These are phyloP conservation scores for Microcebus murinus DNA, from an alignment of 2,113 vertebrate genomes.

Conservation along the genomic window DNA sequence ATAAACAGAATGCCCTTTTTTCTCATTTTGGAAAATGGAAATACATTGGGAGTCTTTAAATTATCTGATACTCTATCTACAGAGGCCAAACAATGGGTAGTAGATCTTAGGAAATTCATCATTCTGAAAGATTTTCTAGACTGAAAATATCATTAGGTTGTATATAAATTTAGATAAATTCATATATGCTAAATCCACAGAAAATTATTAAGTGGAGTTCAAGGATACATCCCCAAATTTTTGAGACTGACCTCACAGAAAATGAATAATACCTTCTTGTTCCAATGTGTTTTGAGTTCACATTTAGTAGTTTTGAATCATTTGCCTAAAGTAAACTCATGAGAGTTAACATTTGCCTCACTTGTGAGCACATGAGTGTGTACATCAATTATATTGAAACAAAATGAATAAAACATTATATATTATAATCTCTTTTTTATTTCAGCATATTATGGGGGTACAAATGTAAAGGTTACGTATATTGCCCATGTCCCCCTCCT, in stretches of 20 bases:
- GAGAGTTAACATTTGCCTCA: background rate
- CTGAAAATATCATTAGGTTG: background rate
- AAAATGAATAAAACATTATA: background rate
- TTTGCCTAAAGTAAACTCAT: background rate
- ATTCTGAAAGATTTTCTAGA: background rate
- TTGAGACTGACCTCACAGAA: background rate
- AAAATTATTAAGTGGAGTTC: background rate
- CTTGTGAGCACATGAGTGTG: background rate
- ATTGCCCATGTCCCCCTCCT: too few species aligned
- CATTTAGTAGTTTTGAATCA: background rate
- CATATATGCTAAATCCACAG: background rate
- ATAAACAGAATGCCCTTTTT: background rate
- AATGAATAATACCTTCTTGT: background rate
- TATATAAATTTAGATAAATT: background rate
- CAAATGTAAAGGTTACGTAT: too few species aligned
- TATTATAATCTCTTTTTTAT: background rate
- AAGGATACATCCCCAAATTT: background rate
- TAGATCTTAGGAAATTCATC: background rate
- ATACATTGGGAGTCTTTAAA: background rate
- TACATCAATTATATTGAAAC: conserved; percentile 22
- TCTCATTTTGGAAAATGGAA: background rate
- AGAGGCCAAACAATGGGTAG: background rate
- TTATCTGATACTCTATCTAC: background rate
- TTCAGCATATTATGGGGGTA: too few species aligned
- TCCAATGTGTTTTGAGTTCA: background rate